Conservation (phyloP, 2,797 vertebrate species). For the Poeciliopsis infans region DNA sequence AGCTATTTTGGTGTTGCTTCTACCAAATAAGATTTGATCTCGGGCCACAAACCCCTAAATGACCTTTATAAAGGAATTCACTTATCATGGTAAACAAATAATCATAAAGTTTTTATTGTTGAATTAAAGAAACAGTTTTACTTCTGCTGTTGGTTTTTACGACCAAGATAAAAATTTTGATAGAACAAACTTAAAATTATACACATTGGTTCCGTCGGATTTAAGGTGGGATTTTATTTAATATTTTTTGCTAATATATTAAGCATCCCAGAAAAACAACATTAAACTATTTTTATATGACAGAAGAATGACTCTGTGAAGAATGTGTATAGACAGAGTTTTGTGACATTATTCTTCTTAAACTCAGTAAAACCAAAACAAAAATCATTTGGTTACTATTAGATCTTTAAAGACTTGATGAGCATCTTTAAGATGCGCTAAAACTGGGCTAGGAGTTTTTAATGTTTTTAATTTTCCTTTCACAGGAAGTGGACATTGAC, state of each 20-base stretch:
- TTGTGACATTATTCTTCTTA: not conserved
- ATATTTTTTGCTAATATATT: not conserved
- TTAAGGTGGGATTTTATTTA: not conserved
- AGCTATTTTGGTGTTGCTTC: not conserved
- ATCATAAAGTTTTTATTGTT: not conserved
- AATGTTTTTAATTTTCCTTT: slow-evolving; percentile 12
- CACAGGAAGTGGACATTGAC: slow-evolving; percentile 83
- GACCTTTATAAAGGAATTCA: not conserved
- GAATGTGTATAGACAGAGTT: not conserved
- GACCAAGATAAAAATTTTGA: not conserved
- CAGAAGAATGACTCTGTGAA: not conserved
- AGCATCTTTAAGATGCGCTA: not conserved
- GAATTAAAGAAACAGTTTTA: not conserved
- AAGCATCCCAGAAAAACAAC: not conserved
- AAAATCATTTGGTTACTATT: not conserved
- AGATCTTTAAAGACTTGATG: not conserved
- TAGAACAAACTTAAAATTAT: not conserved
- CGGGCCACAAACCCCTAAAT: not conserved
- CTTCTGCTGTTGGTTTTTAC: not conserved
- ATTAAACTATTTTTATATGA: not conserved
- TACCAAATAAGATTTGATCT: not conserved
- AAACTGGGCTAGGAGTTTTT: not conserved
- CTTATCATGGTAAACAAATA: not conserved
- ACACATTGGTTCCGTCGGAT: not conserved
- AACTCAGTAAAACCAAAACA: not conserved